phyloP scores from a whole-genome alignment of 2,113 vertebrate species.

The Pelmatolapia mariae region DNA sequence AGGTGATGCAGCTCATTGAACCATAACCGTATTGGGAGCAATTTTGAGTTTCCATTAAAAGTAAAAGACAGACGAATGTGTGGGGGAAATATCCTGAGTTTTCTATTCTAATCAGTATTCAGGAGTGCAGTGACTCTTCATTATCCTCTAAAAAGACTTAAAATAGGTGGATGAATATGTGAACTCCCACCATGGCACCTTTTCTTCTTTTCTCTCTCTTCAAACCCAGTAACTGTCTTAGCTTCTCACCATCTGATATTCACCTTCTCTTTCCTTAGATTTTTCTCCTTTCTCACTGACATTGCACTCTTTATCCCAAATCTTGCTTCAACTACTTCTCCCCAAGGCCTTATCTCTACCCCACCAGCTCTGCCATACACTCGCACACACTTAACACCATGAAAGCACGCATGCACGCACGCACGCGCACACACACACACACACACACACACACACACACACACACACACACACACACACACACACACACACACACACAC shows the following conservation, averaged over 20 bases:
- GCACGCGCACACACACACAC: neutral
- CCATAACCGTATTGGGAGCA: conserved; percentile 22
- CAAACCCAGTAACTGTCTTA: neutral
- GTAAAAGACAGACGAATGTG: conserved; percentile 15
- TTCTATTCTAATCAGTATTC: conserved; percentile 37
- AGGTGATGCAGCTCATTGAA: conserved; percentile 36
- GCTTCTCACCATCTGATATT: conserved; percentile 7
- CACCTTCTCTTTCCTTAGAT: neutral
- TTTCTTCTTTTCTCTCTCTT: neutral
- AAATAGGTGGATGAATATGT: conserved; percentile 28
- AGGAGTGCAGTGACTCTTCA: neutral
- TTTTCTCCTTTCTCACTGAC: neutral
- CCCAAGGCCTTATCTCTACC: conserved; percentile 44
- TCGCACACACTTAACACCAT: neutral
- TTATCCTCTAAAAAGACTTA: conserved; percentile 16
- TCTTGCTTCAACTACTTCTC: conserved; percentile 22
- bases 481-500: neutral
- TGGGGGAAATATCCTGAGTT: conserved; percentile 18
- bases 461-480: neutral
- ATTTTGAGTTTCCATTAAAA: conserved; percentile 44
- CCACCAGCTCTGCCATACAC: neutral
- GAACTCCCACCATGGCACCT: neutral
- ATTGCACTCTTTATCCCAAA: conserved; percentile 31
- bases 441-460: neutral
- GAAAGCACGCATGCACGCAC: neutral